A percentile compares a stretch with the other conserved stretches of the same genome.
These are phyloP conservation scores for Eubasilissa regina DNA, from an alignment of 1,140 invertebrate species.

Conservation along the genomic window DNA sequence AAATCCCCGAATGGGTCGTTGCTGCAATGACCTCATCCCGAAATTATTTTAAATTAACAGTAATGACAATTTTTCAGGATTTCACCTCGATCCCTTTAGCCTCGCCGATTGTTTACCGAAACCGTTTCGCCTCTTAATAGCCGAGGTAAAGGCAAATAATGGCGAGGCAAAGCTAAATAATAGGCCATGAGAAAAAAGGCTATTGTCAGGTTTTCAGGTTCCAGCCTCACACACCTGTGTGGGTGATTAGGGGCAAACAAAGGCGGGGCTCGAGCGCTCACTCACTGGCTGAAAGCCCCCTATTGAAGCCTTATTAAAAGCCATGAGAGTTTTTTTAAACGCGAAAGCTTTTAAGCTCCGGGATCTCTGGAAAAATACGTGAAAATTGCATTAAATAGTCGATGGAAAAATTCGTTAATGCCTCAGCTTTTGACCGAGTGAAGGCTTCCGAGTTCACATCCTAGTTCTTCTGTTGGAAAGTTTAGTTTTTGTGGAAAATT, in stretches of 20 bases:
- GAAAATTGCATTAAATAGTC: slow-evolving; percentile 36
- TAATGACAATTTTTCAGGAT: slow-evolving; percentile 58
- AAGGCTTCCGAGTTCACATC: background rate
- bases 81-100: slow-evolving; percentile 52
- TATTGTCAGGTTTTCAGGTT: slow-evolving; percentile 53
- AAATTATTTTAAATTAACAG: slow-evolving; percentile 61
- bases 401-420: background rate
- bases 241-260: slow-evolving; percentile 57
- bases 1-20: slow-evolving; percentile 45
- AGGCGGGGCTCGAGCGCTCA: slow-evolving; percentile 46
- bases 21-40: slow-evolving; percentile 52
- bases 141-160: slow-evolving; percentile 54
- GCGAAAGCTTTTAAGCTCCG: slow-evolving; percentile 45
- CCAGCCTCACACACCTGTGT: slow-evolving; percentile 48
- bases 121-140: slow-evolving; percentile 59
- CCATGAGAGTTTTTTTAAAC: slow-evolving; percentile 51
- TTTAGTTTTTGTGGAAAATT: background rate
- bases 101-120: slow-evolving; percentile 56
- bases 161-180: slow-evolving; percentile 51
- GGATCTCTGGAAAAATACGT: slow-evolving; percentile 35
- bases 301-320: slow-evolving; percentile 55
- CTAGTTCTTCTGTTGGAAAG: background rate
- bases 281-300: slow-evolving; percentile 47
- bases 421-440: background rate
- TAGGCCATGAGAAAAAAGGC: slow-evolving; percentile 50